Conservation (phyloP, 53 echinoderm and acorn worm genomes). For the Paracentrotus lividus region DNA sequence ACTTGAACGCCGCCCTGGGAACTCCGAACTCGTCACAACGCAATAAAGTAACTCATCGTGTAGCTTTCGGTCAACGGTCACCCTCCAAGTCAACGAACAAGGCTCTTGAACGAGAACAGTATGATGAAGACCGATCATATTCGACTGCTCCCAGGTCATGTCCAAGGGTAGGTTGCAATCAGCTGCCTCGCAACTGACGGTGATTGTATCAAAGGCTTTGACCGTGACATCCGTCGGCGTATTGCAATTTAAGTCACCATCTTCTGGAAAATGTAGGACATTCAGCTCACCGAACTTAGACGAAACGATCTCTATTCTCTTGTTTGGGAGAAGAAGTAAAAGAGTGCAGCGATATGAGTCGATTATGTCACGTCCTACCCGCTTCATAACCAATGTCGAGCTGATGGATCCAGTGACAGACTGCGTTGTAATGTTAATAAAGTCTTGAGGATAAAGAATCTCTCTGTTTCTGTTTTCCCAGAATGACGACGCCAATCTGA, state of each 20-base stretch:
- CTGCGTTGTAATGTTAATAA: not conserved
- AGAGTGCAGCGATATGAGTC: constrained; percentile 4
- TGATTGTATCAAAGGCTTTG: not conserved
- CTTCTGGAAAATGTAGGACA: constrained; percentile 16
- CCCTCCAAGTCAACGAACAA: not conserved
- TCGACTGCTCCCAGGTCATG: not conserved
- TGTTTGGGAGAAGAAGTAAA: not conserved
- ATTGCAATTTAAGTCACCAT: not conserved
- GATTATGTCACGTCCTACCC: not conserved
- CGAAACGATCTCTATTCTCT: not conserved
- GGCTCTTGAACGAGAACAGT: not conserved
- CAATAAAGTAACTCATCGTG: not conserved
- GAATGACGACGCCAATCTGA: not conserved
- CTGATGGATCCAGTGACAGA: not conserved
- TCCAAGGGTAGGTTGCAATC: not conserved
- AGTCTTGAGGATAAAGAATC: not conserved
- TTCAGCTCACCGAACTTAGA: not conserved
- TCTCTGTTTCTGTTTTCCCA: constrained; percentile 18
- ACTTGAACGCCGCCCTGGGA: constrained; percentile 13
- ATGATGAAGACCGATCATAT: not conserved
- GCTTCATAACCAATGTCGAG: not conserved
- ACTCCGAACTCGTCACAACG: not conserved
- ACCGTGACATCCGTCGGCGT: not conserved
- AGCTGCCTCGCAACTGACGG: not conserved
- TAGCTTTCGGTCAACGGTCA: not conserved